Percentiles rank a stretch among this genome's conserved stretches.
phyloP scores from a whole-genome alignment of 2,888 invertebrate genomes.

The Selenia dentaria region DNA sequence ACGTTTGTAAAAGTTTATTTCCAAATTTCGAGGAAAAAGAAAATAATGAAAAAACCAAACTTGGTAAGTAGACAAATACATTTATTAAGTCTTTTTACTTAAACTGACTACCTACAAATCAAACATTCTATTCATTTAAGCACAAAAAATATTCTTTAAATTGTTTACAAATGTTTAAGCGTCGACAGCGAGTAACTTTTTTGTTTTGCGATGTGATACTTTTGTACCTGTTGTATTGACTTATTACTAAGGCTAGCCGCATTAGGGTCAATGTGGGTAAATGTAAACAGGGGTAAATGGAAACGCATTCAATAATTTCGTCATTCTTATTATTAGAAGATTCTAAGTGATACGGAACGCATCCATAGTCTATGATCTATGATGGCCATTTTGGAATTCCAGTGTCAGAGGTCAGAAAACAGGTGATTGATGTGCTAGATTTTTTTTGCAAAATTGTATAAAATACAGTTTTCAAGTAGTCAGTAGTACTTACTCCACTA shows the following conservation, averaged over 20 bases:
- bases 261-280: too few species aligned
- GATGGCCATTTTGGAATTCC: too few species aligned
- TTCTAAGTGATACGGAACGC: too few species aligned
- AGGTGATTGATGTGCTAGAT: too few species aligned
- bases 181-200: constrained; percentile 27
- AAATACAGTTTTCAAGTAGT: too few species aligned
- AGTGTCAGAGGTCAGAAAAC: too few species aligned
- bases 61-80: constrained; percentile 32
- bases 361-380: too few species aligned
- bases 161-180: constrained; percentile 29
- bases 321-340: too few species aligned
- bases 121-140: constrained; percentile 32
- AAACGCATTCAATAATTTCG: too few species aligned
- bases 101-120: constrained; percentile 32
- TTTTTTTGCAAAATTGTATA: too few species aligned
- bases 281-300: too few species aligned
- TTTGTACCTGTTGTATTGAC: constrained; percentile 31
- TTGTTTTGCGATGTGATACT: constrained; percentile 29
- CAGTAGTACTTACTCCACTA: too few species aligned
- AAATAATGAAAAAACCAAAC: constrained; percentile 37
- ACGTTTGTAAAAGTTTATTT: constrained; percentile 36
- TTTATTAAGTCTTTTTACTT: constrained; percentile 31
- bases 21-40: constrained; percentile 36
- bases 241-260: constrained; percentile 28
- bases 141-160: constrained; percentile 27